Base-by-base conservation (phyloP, 2,113 vertebrate genomes). In the Chaetura pelagica region DNA sequence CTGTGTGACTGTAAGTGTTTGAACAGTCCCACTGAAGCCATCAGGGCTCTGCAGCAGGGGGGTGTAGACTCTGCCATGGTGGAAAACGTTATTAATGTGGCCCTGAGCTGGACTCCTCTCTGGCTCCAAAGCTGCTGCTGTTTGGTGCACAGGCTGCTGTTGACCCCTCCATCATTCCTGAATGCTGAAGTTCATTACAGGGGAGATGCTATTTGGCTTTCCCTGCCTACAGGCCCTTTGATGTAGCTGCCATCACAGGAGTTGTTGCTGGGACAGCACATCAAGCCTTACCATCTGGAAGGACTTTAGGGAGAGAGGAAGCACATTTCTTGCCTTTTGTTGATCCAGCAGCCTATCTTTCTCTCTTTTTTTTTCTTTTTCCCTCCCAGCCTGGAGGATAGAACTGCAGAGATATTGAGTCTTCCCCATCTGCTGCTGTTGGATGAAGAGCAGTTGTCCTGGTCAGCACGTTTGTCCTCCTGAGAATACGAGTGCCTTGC, bases 271-370 rank as follows among this genome's bases (percentile, higher is more conserved):
- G 93, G 84, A 94, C 66, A 88, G 80, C 51, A 88, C 71, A 91
- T 93, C 79, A 85, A 94, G 71, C 84, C 51, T 87, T 88, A 76
- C 79, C 84, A 91, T 93, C 87, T 96, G 90, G 95, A 93, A 96
- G 84, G 84, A 89, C 66, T 96, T 96, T 78, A 90, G 6, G 1
- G 19, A 85, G 57, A 90, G 62, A 74, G 95, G 84, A 88, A 94
- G 84, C 71, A 71, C n/a, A 93, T 86, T 94, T 91, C 78, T 91
- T 94, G 80, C 84, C 48, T 78, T 82, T 74, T 78, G 55, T 69
- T 82, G 79, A 85, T 85, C 57, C 55, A 79, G 35, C 52, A 66
- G 38, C 0, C 1, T 74, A 13, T 69, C 85, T 74, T 62, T 82
- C 46, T 93, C 49, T 24, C 42, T 81, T 27, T 44, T 76, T 67